Evolutionary conservation across 1,140 invertebrate genomes (phyloP).

Genomic region (Apis cerana): DNA sequence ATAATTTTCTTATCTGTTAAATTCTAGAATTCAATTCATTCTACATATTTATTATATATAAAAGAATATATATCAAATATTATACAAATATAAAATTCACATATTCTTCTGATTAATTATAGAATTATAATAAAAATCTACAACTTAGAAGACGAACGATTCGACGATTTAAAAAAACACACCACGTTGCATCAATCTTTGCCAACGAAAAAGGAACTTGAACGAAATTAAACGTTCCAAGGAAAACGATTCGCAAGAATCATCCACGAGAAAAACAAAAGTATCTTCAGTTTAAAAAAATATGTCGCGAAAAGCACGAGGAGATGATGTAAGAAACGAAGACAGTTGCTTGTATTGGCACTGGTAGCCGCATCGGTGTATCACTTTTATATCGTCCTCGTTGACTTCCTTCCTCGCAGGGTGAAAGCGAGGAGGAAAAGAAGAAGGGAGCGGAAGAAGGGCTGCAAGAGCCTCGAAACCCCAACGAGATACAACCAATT

Average conservation of each 20-base stretch:
- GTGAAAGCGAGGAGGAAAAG: neutral
- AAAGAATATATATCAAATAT: too few species aligned
- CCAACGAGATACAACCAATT: constrained; percentile 70
- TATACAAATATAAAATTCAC: too few species aligned
- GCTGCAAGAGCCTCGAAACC: constrained; percentile 54
- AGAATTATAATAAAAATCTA: too few species aligned
- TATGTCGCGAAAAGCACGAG: neutral
- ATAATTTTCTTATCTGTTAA: too few species aligned
- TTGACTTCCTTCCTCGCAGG: constrained; percentile 58
- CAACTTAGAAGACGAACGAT: neutral
- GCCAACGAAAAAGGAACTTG: too few species aligned
- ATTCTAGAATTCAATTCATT: too few species aligned
- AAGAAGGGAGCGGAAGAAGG: constrained; percentile 39
- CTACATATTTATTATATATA: too few species aligned
- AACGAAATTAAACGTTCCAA: neutral
- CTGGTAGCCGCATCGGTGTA: constrained; percentile 39
- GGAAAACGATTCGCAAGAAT: neutral
- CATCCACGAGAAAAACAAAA: too few species aligned
- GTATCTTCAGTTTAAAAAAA: neutral
- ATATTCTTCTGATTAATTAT: too few species aligned
- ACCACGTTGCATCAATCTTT: neutral
- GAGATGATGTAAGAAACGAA: neutral
- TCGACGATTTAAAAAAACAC: neutral
- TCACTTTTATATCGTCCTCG: constrained; percentile 44
- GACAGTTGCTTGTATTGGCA: constrained; percentile 21